Evolutionary conservation across 2,888 invertebrate species (phyloP), one percentile per base, ranked within the genome.

Genomic region (Chloromyia formosa): DNA sequence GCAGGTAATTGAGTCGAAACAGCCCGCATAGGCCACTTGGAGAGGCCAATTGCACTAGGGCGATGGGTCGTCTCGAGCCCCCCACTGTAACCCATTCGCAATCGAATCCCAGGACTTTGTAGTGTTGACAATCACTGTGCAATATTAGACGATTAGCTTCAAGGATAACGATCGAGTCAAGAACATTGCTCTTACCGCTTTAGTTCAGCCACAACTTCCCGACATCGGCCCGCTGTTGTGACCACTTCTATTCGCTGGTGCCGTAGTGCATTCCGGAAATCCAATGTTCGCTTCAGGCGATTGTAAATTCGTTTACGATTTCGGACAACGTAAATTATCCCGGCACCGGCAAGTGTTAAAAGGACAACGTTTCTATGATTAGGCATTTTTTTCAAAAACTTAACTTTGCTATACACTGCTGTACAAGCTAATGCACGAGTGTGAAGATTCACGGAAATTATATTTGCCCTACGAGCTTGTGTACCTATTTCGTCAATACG

Each of bases 61-160:
- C 91, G 12, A 93, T 89, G 0, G 91, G 90, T 0, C 87, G 86
- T 4, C 89, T 84, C 61, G 83, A 85, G 0, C 89, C 89, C 14
- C 88, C 87, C 0, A 86, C 85, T 0, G 90, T 90, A 0, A 92
- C 91, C 94, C 94, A 94, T 84, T 94, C 94, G 83, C 94, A 94
- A 81, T 94, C 94, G 81, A 94, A 91, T 5, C 94, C 94, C 45
- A 94, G 81, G 0, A 91, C 89, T 80, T 83, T 83, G 58, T 87
- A 84, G 10, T 81, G 76, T 49, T 78, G 75, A 66, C 82, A 81
- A 80, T 86, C 81, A 14, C 83, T 83, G 10, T 76, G 22, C 22
- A 7, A 7, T 20, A 5, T n/a, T 78, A 35, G 54, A 74, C 62
- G 61, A 9, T 20, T 22, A 49, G 53, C 23, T 22, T 23, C 12